These are phyloP conservation scores for Probosciger aterrimus DNA, from an alignment of 2,113 vertebrate genomes.

Conservation along the genomic window DNA sequence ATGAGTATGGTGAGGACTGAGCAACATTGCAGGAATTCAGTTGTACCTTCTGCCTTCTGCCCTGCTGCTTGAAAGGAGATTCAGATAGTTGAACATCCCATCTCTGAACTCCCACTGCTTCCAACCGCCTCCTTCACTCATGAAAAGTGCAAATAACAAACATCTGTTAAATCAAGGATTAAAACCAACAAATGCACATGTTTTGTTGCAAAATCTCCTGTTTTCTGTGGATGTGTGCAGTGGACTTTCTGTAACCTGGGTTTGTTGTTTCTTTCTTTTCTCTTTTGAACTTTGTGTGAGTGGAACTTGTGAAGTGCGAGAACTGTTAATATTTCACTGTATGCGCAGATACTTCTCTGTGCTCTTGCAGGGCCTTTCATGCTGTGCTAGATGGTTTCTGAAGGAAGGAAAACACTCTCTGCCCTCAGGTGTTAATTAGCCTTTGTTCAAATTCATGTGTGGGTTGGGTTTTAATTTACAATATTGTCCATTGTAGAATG, in stretches of 20 bases:
- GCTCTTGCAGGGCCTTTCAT: not conserved
- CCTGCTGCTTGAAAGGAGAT: not conserved
- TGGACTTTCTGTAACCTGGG: not conserved
- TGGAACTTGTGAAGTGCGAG: not conserved
- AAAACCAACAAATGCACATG: conserved; percentile 12
- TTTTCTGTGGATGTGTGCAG: not conserved
- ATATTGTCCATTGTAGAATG: not conserved
- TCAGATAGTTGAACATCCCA: not conserved
- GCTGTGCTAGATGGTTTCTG: not conserved
- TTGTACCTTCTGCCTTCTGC: not conserved
- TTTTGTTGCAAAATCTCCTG: conserved; percentile 13
- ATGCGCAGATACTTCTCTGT: not conserved
- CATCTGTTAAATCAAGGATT: conserved; percentile 28
- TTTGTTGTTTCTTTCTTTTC: not conserved
- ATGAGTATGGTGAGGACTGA: not conserved
- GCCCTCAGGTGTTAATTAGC: not conserved
- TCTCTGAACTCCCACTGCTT: conserved; percentile 28
- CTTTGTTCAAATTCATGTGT: not conserved
- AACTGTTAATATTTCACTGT: not conserved
- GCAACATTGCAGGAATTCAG: not conserved
- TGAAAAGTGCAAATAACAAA: conserved; percentile 48
- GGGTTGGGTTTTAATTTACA: not conserved
- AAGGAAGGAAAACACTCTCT: not conserved
- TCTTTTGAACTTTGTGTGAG: not conserved
- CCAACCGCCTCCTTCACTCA: not conserved